phyloP scores from a whole-genome alignment of 37 sponge, comb jelly and placozoan species.

The Dysidea cf. avara region DNA sequence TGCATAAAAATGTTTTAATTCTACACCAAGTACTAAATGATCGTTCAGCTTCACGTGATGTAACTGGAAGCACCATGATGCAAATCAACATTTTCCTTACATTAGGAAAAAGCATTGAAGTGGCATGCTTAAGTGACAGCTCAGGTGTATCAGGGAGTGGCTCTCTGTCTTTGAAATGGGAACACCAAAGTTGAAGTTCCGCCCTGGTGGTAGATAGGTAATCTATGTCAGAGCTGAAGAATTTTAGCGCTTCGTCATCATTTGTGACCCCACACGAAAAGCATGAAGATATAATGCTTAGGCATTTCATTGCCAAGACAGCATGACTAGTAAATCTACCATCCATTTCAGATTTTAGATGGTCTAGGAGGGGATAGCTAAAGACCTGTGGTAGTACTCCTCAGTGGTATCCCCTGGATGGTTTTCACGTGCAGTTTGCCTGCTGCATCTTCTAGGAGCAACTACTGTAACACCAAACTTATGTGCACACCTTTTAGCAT shows the following conservation, averaged over 20 bases:
- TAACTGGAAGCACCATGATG: too few relatives aligned
- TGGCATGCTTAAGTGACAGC: conserved; percentile 18
- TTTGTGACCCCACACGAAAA: not conserved
- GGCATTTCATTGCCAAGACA: conserved; percentile 17
- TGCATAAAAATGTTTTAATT: conserved; percentile 41
- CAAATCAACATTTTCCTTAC: too few relatives aligned
- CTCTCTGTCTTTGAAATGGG: not conserved
- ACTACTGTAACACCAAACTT: conserved; percentile 22
- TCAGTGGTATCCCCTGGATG: conserved; percentile 55
- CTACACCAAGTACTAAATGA: conserved; percentile 38
- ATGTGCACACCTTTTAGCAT: conserved; percentile 22
- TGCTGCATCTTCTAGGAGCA: conserved; percentile 41
- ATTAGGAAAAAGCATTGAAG: too few relatives aligned
- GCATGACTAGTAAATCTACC: conserved; percentile 27
- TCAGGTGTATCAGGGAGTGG: conserved; percentile 29
- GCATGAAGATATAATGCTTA: conserved; percentile 40
- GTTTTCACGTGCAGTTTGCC: conserved; percentile 42
- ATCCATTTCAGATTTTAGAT: too few relatives aligned
- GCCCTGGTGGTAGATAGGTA: conserved; percentile 16
- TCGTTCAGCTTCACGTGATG: conserved; percentile 31
- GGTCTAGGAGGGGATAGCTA: conserved; percentile 67
- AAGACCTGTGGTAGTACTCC: conserved; percentile 33
- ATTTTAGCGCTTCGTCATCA: conserved; percentile 17
- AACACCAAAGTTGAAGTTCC: conserved; percentile 47
- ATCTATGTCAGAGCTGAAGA: conserved; percentile 33